Evolutionary conservation across 2,797 vertebrate species (phyloP), one percentile per base, ranked within the genome.

Genomic region (Aphelocoma californica): DNA sequence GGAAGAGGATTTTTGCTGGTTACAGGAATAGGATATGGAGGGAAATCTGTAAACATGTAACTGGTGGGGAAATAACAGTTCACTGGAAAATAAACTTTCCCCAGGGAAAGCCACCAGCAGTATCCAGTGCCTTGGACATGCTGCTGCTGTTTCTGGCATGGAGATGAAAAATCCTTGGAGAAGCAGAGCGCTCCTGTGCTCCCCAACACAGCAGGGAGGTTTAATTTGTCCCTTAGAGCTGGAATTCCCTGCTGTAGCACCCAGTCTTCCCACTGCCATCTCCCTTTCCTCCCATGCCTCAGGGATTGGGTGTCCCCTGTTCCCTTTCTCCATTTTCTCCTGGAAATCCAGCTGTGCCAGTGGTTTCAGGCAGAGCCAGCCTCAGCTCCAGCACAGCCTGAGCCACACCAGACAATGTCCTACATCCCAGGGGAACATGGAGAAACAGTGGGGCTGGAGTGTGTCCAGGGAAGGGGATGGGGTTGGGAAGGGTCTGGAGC

Each of bases 241-340:
- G 77, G 2, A n/a, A 28, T 36, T 32, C 62, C 62, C 40, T 42
- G 67, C 65, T 40, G 47, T 2, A 56, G 40, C 16, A 18, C 18
- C 48, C 32, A 6, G 14, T 9, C 0, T 28, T 54, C 11, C 31
- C n/a, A 2, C 5, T 16, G 0, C 50, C 6, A 0, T 18, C 75
- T 75, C 71, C 32, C 62, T n/a, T 12, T 28, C 54, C 31, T 51
- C 50, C 45, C 36, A 0, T 0, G 1, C 26, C 53, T 34, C 75
- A 5, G 54, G 15, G n/a, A 4, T 28, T 64, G 17, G 19, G 6
- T 57, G 6, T 34, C 18, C n/a, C n/a, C 20, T 25, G 0, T 34
- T 56, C 45, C 28, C 36, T 26, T 18, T 40, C 62, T 75, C 12
- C 1, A 0, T n/a, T 12, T 16, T 16, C 18, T 38, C 17, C 14